Evolutionary conservation across 2,113 vertebrate genomes (phyloP), one percentile per base, ranked within the genome.

Genomic region (Scophthalmus maximus): DNA sequence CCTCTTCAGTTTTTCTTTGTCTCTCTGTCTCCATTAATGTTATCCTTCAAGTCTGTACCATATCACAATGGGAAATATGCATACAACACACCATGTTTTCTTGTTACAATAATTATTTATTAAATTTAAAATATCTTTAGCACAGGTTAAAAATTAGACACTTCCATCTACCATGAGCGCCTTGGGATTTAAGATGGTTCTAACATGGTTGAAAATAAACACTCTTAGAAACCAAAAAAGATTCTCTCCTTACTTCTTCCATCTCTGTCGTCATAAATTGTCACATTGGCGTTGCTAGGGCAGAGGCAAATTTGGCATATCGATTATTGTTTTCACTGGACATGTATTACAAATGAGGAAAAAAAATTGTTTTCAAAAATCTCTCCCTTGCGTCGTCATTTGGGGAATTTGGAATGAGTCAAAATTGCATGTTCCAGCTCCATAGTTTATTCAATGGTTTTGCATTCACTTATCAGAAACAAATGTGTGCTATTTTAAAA

Each of bases 111-210:
- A 87, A 86, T 93, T 94, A 94, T 94, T 94, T 94, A 94, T 92
- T 94, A 94, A 94, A 94, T 92, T 92, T 93, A 93, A 94, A 93
- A 92, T 91, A 92, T 94, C 91, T 94, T 92, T 93, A 93, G 92
- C 91, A 93, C 92, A 93, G 91, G 91, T 93, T 90, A 93, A 94
- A 94, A 94, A 93, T 89, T 87, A 92, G 92, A 92, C 90, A 93
- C 90, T 92, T 92, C 85, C 84, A 83, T 92, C 89, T 89, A 85
- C 89, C 81, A 89, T 92, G 83, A 92, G 89, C 76, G 90, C 80
- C 88, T 91, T 88, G 83, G 87, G 82, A 73, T 84, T 88, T 63
- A 68, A 88, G 76, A 86, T 80, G 85, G 75, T 82, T 90, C 82
- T 87, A 84, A 91, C 87, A 90, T 90, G 89, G 81, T 88, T 84